Conservation (phyloP, 2,888 invertebrate species). For the Brassicogethes aeneus region DNA sequence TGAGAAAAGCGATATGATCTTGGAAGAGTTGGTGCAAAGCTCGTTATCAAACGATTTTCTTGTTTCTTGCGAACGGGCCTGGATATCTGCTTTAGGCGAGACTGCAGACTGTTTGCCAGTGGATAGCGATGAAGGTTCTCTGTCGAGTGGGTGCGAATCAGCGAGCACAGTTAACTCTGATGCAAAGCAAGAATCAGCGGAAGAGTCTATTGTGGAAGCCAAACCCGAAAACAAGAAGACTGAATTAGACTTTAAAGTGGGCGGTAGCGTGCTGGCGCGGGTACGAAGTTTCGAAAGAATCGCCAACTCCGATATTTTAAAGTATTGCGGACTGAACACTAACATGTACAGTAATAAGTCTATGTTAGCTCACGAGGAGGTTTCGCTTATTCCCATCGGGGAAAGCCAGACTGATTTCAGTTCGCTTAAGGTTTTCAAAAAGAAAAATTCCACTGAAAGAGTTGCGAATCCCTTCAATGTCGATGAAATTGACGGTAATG, state of each 20-base stretch:
- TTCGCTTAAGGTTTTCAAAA: constrained; percentile 40
- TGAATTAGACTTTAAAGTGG: constrained; percentile 40
- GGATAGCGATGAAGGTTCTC: constrained; percentile 65
- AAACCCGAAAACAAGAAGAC: constrained; percentile 26
- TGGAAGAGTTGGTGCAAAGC: constrained; percentile 33
- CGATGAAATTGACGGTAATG: constrained; percentile 9
- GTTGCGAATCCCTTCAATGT: constrained; percentile 9
- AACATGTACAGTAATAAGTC: constrained; percentile 20
- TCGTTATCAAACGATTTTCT: constrained; percentile 31
- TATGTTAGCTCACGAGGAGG: constrained; percentile 34
- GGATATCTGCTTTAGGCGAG: constrained; percentile 32
- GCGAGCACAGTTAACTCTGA: constrained; percentile 63
- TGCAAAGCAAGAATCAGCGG: constrained; percentile 34
- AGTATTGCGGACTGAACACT: constrained; percentile 28
- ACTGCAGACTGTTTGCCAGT: constrained; percentile 47
- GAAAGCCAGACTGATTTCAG: constrained; percentile 38
- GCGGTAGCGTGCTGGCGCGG: constrained; percentile 33
- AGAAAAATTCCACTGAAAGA: constrained; percentile 22
- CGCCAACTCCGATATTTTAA: constrained; percentile 27
- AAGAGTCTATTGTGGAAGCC: constrained; percentile 6
- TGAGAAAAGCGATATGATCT: constrained; percentile 31
- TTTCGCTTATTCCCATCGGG: constrained; percentile 39
- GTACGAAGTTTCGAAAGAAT: constrained; percentile 32
- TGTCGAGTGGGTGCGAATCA: constrained; percentile 75
- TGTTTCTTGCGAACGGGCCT: constrained; percentile 33